phyloP scores from a whole-genome alignment of 2,797 vertebrate species.

The Pangasius larnaudii region DNA sequence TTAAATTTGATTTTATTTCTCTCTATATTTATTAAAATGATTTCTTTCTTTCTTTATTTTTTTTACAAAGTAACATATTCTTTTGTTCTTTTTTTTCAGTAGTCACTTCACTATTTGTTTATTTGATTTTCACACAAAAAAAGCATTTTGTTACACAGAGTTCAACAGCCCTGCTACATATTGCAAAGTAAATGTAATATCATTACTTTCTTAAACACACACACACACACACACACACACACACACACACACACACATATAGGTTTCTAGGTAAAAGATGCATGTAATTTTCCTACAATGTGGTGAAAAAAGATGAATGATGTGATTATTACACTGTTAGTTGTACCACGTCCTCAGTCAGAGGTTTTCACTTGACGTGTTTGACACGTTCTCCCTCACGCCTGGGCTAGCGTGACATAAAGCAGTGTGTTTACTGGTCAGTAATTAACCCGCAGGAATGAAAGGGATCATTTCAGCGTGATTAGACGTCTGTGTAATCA shows the following conservation, averaged over 20 bases:
- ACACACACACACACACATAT: no score
- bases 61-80: no score
- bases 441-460: constrained; percentile 73
- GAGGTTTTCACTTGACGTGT: not conserved
- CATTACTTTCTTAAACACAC: not conserved
- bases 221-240: no score
- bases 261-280: not conserved
- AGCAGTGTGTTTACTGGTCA: constrained; percentile 44
- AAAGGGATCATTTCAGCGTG: constrained; percentile 74
- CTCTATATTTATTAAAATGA: no score
- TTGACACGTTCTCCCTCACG: not conserved
- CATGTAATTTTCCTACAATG: not conserved
- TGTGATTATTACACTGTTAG: not conserved
- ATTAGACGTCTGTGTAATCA: constrained; percentile 79
- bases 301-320: not conserved
- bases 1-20: not conserved
- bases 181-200: not conserved
- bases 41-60: no score
- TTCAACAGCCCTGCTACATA: no score
- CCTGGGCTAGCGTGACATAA: not conserved
- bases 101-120: no score
- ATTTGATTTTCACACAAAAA: not conserved
- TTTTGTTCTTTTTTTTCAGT: not conserved
- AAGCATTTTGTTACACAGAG: not conserved
- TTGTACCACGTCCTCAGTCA: not conserved